Percentiles rank a stretch among this genome's conserved stretches.
phyloP scores from a whole-genome alignment of 2,888 invertebrate species.

The Protula sp. region DNA sequence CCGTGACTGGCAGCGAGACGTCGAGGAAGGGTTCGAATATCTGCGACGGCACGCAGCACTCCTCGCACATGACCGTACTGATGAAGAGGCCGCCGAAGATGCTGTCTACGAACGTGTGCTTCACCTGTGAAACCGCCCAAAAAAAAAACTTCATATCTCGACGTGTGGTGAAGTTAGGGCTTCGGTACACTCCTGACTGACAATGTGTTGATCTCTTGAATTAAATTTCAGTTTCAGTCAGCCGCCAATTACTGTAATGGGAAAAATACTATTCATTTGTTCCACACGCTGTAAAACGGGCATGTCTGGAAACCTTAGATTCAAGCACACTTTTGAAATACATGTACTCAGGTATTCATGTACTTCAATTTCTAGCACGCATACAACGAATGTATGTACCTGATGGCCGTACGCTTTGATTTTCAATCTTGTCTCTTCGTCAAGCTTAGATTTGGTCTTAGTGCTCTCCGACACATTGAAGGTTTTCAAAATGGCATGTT shows the following conservation, averaged over 20 bases:
- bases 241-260: too few species aligned
- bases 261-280: too few species aligned
- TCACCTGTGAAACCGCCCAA: conserved; percentile 41
- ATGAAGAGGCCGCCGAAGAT: conserved; percentile 90
- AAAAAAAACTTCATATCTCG: neutral
- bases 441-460: conserved; percentile 71
- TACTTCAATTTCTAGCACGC: too few species aligned
- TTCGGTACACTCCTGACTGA: too few species aligned
- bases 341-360: too few species aligned
- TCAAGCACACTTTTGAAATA: too few species aligned
- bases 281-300: too few species aligned
- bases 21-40: conserved; percentile 90
- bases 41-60: conserved; percentile 63
- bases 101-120: conserved; percentile 65
- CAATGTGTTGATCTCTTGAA: too few species aligned
- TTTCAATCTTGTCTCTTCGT: conserved; percentile 69
- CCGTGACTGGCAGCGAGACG: conserved; percentile 79
- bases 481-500: conserved; percentile 71
- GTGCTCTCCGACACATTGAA: conserved; percentile 66
- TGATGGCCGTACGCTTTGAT: conserved; percentile 62
- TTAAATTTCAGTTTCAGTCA: too few species aligned
- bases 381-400: too few species aligned
- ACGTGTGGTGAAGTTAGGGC: too few species aligned
- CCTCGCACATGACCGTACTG: conserved; percentile 57
- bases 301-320: too few species aligned